Evolutionary conservation across 2,797 vertebrate species (phyloP), one percentile per base, ranked within the genome.

Genomic region (Hydrocynus forskahlii): DNA sequence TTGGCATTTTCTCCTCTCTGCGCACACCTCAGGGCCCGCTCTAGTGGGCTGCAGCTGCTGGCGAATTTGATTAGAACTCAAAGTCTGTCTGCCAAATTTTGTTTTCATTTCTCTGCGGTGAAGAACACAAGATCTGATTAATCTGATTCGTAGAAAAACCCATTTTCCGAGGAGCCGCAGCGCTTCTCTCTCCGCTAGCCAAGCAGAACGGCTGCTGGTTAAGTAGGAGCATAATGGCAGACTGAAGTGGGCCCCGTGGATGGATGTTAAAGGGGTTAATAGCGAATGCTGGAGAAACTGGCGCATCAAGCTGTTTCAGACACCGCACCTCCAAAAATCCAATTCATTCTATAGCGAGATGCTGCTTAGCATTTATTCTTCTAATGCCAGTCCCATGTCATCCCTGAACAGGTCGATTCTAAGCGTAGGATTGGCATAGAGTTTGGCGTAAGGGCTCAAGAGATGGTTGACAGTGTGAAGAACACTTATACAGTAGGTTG

Each of bases 131-230:
- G 90, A 91, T 92, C 74, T 89, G 87, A 92, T 93, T 92, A 91
- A 92, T 89, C 86, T 87, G 88, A 94, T 90, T 88, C 84, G 2
- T 16, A 87, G 86, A 91, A 91, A 88, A 92, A 90, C 80, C 81
- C 71, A 87, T 91, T 91, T 93, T 93, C 85, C 87, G 75, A 88
- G 83, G 84, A 84, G 64, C 21, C 62, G 71, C 82, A 86, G 78
- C 89, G 52, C 52, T 88, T 90, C 88, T 86, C 87, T 81, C 88
- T 88, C 87, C 70, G 72, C 85, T 83, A 66, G 68, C 91, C 92
- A 93, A 94, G 92, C 92, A 93, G 93, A 94, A 93, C 90, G 82
- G 77, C 86, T 76, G 81, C 69, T 81, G 73, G 83, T 87, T 91
- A 90, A 89, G 86, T 89, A 85, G 77, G 88, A 88, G 85, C 52